These are phyloP conservation scores for Hypolimnas misippus DNA, from an alignment of 2,888 invertebrate species.

Conservation along the genomic window DNA sequence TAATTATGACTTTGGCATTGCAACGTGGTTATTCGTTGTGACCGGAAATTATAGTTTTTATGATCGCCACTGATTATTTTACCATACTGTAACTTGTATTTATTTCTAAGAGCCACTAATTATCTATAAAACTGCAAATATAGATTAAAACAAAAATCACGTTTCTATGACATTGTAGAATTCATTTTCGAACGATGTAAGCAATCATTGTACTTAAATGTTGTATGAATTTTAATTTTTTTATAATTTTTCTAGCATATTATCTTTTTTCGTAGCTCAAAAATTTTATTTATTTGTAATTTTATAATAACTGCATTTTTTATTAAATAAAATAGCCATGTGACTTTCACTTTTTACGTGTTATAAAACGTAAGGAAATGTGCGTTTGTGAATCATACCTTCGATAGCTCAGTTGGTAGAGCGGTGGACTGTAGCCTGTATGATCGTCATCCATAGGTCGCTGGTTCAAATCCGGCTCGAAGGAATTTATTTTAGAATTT, in stretches of 20 bases:
- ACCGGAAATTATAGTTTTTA: slow-evolving; percentile 40
- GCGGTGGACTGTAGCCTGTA: slow-evolving; percentile 80
- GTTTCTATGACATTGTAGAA: too few relatives aligned
- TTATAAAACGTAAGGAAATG: not conserved
- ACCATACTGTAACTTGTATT: slow-evolving; percentile 7
- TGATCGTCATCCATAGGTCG: slow-evolving; percentile 83
- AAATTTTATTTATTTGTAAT: too few relatives aligned
- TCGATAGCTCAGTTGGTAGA: slow-evolving; percentile 85
- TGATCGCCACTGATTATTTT: slow-evolving; percentile 31
- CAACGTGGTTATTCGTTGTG: slow-evolving; percentile 34
- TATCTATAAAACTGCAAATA: not conserved
- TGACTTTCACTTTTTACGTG: slow-evolving; percentile 2
- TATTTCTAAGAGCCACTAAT: not conserved
- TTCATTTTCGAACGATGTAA: too few relatives aligned
- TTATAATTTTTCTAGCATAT: too few relatives aligned
- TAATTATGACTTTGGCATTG: slow-evolving; percentile 37
- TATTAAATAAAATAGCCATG: not conserved
- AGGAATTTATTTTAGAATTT: slow-evolving; percentile 28
- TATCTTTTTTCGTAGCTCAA: too few relatives aligned
- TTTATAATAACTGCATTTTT: too few relatives aligned
- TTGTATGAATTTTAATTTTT: too few relatives aligned
- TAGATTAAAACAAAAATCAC: not conserved
- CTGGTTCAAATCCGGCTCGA: slow-evolving; percentile 86
- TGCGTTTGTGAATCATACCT: slow-evolving; percentile 50
- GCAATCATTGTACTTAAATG: too few relatives aligned